Base-by-base conservation (phyloP, 2,797 vertebrate species). In the Sebastes taczanowskii region DNA sequence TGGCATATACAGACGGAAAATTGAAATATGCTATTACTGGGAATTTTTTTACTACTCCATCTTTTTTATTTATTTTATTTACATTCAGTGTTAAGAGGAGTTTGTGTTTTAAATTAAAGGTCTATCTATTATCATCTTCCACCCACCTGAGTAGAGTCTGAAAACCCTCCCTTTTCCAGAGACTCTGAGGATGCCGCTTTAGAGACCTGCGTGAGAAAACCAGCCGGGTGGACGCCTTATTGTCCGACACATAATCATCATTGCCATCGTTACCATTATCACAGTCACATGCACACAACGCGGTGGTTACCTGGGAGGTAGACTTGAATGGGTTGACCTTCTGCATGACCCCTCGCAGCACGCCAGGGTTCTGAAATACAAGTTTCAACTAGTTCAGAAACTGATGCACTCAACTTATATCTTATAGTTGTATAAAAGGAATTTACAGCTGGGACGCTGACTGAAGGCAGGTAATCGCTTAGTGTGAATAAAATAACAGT, bases 311-410 rank as follows among this genome's bases (percentile, higher is more conserved):
- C 91, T 92, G 92, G 6, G 89, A 61, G 16, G 78, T 32, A 0
- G 89, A 85, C 58, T 87, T 92, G 64, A 94, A 93, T 0, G 91
- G 93, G 81, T 92, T 93, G 71, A 93, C 77, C 63, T 90, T 93
- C 65, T 93, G 87, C 58, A 92, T 83, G 53, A 87, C 89, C 4
- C 83, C 86, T 66, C 75, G 90, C 52, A 92, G 52, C 79, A 49
- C 27, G 2, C 91, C 84, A 0, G 86, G 63, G 53, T 65, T 89
- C 93, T 94, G 87, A 56, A 86, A 84, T 2, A 72, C 3, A 74
- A 11, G 30, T 5, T n/a, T n/a, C 20, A n/a, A 18, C 10, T 53
- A 7, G 0, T 56, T 32, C 14, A 70, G 0, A 5, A 42, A 35
- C 1, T 3, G 18, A 35, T 66, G n/a, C 20, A 29, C 6, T 25